Conservation (phyloP, 2,113 vertebrate genomes). For the Copsychus sechellarum region DNA sequence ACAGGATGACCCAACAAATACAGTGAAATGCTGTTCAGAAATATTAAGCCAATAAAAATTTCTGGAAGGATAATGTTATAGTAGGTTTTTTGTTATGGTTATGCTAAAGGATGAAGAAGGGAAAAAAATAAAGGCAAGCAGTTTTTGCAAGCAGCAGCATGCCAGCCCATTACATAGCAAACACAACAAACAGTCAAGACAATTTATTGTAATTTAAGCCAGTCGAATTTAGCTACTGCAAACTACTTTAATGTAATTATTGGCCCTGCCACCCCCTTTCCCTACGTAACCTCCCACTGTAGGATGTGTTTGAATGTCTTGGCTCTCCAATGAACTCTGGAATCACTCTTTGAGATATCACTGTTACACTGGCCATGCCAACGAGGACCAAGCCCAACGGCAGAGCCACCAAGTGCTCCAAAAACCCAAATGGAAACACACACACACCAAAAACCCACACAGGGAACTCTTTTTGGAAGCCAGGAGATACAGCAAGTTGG, state of each 20-base stretch:
- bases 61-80: not conserved
- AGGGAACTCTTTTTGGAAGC: constrained; percentile 32
- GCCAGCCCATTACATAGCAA: constrained; percentile 3
- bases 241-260: not conserved
- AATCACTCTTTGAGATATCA: not conserved
- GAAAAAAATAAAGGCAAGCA: not conserved
- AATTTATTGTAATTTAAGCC: constrained; percentile 29
- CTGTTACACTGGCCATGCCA: not conserved
- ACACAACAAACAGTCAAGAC: constrained; percentile 2
- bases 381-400: not conserved
- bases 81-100: not conserved
- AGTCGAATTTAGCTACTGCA: not conserved
- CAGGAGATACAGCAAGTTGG: not conserved
- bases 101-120: not conserved
- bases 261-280: not conserved
- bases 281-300: not conserved
- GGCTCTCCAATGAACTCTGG: not conserved
- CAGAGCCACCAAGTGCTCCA: not conserved
- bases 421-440: not conserved
- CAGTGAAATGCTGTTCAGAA: not conserved
- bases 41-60: not conserved
- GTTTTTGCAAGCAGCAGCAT: constrained; percentile 17
- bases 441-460: not conserved
- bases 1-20: not conserved
- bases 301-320: fast-evolving